Evolutionary conservation across 2,888 invertebrate genomes (phyloP).

Genomic region (Caenorhabditis angaria): DNA sequence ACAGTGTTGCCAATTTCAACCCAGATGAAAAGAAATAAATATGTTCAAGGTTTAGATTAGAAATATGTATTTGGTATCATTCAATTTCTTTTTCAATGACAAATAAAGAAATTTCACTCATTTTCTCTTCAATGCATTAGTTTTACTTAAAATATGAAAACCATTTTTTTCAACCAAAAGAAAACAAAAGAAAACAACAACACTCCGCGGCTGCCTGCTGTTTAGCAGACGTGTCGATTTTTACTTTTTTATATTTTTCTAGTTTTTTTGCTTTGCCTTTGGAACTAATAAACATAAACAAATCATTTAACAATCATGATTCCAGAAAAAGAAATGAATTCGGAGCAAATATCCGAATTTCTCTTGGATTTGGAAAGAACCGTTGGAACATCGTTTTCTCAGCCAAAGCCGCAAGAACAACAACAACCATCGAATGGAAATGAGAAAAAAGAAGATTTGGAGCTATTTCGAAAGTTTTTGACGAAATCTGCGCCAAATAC

Average conservation of each 20-base stretch:
- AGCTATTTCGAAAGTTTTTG: slow-evolving; percentile 29
- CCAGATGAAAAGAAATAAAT: background rate
- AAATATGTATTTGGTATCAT: background rate
- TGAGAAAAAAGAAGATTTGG: slow-evolving; percentile 12
- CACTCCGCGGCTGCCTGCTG: background rate
- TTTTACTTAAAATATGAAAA: background rate
- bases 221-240: background rate
- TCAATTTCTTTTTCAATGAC: background rate
- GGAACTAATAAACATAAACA: background rate
- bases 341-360: slow-evolving; percentile 60
- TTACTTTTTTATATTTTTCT: background rate
- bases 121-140: background rate
- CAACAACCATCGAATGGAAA: background rate
- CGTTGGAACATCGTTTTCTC: background rate
- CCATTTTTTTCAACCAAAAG: background rate
- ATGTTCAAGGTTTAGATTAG: background rate
- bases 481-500: slow-evolving; percentile 48
- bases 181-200: background rate
- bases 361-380: slow-evolving; percentile 43
- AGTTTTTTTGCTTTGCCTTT: background rate
- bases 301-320: background rate
- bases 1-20: background rate
- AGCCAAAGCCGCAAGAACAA: background rate
- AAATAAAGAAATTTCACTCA: background rate
- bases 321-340: slow-evolving; percentile 48